These are phyloP conservation scores for Rhinichthys klamathensis DNA, from an alignment of 2,113 vertebrate genomes.

Conservation along the genomic window DNA sequence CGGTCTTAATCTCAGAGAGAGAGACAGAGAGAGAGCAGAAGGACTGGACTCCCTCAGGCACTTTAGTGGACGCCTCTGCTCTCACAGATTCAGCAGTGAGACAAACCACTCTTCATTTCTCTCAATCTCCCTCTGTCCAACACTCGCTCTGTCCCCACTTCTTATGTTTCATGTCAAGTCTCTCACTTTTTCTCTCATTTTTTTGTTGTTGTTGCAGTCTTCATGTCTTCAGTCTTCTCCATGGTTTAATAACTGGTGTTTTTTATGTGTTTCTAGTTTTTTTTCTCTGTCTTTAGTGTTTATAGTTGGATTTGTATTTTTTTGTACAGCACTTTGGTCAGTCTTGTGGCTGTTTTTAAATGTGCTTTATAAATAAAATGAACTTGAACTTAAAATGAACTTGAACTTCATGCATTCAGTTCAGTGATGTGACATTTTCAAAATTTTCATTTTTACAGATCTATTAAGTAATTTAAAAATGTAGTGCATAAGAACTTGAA, in stretches of 20 bases:
- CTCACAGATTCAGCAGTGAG: conserved; percentile 48
- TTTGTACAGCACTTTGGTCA: no score
- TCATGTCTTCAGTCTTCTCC: neutral
- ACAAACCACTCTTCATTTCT: conserved; percentile 52
- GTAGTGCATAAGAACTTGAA: neutral
- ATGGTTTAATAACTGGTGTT: no score
- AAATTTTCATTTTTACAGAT: neutral
- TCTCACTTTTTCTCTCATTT: conserved; percentile 10
- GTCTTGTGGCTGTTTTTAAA: no score
- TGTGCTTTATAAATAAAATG: no score
- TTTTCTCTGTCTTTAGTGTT: no score
- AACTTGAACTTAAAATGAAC: no score
- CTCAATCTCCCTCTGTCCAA: conserved; percentile 49
- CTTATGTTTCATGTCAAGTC: neutral
- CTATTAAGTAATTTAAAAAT: neutral
- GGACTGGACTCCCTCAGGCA: conserved; percentile 60
- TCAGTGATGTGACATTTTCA: neutral
- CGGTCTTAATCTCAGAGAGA: conserved; percentile 55
- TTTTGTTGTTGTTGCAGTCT: conserved; percentile 2
- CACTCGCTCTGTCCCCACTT: conserved; percentile 32
- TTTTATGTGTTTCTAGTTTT: no score
- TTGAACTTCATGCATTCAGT: neutral
- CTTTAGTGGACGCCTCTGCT: conserved; percentile 47
- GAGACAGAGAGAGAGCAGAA: conserved; percentile 37
- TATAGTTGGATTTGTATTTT: no score